Evolutionary conservation across 1,140 invertebrate genomes (phyloP).

Genomic region (Chlorops oryzae): DNA sequence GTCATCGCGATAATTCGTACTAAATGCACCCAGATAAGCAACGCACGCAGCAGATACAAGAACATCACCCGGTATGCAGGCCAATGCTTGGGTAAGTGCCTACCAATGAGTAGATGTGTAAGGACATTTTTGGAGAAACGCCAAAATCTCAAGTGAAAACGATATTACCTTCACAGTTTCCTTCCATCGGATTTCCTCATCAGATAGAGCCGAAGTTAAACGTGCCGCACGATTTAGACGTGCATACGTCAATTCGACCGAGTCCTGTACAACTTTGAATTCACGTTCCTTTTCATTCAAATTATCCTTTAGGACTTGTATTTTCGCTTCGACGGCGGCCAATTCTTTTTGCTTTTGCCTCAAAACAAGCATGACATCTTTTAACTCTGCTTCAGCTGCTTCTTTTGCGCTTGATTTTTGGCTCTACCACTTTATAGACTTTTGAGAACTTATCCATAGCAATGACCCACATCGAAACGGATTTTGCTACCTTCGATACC

Average conservation of each 20-base stretch:
- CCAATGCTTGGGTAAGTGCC: slow-evolving; percentile 26
- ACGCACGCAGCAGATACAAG: slow-evolving; percentile 77
- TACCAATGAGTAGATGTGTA: slow-evolving; percentile 8
- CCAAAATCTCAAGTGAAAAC: background rate
- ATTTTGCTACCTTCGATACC: slow-evolving; percentile 76
- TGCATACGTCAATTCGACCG: slow-evolving; percentile 69
- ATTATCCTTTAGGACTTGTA: slow-evolving; percentile 42
- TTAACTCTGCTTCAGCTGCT: slow-evolving; percentile 65
- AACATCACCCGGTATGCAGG: slow-evolving; percentile 63
- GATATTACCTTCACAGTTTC: slow-evolving; percentile 59
- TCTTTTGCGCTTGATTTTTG: slow-evolving; percentile 73
- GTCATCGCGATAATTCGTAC: slow-evolving; percentile 63
- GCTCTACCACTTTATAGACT: slow-evolving; percentile 74
- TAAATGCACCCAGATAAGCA: slow-evolving; percentile 85
- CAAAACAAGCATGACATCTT: slow-evolving; percentile 67
- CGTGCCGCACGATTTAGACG: slow-evolving; percentile 72
- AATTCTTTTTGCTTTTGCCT: slow-evolving; percentile 75
- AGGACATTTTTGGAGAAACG: background rate
- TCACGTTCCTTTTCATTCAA: slow-evolving; percentile 61
- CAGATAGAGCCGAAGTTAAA: slow-evolving; percentile 74
- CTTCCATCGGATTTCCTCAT: slow-evolving; percentile 79
- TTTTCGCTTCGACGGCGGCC: slow-evolving; percentile 59
- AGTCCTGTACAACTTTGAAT: slow-evolving; percentile 62
- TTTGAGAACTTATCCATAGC: slow-evolving; percentile 83
- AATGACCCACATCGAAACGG: slow-evolving; percentile 84